These are phyloP conservation scores for Dendrolimus houi DNA, from an alignment of 2,888 invertebrate species.

Conservation along the genomic window DNA sequence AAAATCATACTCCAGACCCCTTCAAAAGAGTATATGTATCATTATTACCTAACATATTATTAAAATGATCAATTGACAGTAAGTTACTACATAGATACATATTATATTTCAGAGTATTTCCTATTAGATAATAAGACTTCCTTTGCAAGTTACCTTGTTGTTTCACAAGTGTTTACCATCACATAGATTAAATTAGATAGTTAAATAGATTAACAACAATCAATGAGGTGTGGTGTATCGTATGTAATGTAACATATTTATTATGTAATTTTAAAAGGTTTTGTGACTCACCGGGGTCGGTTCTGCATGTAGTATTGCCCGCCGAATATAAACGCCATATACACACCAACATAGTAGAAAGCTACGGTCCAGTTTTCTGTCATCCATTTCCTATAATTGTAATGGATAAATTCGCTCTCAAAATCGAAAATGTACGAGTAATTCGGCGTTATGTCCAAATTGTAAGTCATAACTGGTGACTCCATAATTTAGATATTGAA, in stretches of 20 bases:
- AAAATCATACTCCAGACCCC: too few species aligned
- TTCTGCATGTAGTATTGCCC: conserved; percentile 96
- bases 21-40: too few species aligned
- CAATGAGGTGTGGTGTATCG: neutral
- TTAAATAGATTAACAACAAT: neutral
- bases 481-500: conserved; percentile 41
- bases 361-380: conserved; percentile 96
- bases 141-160: too few species aligned
- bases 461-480: conserved; percentile 66
- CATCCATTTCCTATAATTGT: conserved; percentile 95
- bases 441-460: conserved; percentile 82
- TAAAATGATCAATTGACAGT: too few species aligned
- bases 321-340: conserved; percentile 95
- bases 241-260: neutral
- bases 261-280: neutral
- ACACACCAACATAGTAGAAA: conserved; percentile 91
- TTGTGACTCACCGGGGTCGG: conserved; percentile 81
- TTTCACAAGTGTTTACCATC: neutral
- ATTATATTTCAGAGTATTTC: too few species aligned
- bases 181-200: too few species aligned
- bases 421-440: conserved; percentile 97
- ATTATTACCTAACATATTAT: too few species aligned
- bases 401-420: conserved; percentile 95
- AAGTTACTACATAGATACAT: too few species aligned
- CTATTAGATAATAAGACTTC: too few species aligned